phyloP scores from a whole-genome alignment of 1,140 invertebrate genomes.

The Ceratina australensis region DNA sequence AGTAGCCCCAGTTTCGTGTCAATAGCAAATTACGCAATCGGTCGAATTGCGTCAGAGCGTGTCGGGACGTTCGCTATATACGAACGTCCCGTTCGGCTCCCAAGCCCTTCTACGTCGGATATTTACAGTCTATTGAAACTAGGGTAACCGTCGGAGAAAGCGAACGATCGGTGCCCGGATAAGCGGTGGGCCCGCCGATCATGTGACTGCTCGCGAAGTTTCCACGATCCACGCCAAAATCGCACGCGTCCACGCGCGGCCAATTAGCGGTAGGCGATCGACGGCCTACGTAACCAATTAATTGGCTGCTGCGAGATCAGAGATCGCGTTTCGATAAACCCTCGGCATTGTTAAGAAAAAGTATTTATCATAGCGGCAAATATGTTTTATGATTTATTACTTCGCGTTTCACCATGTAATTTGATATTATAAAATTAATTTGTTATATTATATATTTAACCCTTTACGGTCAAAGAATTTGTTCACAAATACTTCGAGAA shows the following conservation, averaged over 20 bases:
- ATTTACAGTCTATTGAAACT: constrained; percentile 51
- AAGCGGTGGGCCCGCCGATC: constrained; percentile 39
- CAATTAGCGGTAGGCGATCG: constrained; percentile 8
- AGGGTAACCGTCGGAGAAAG: constrained; percentile 58
- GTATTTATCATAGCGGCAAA: no score
- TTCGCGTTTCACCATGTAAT: no score
- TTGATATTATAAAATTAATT: no score
- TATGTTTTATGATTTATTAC: no score
- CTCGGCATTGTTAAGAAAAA: no score
- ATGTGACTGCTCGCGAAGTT: constrained; percentile 41
- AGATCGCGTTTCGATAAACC: not conserved
- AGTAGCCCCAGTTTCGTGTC: constrained; percentile 29
- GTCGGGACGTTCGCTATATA: constrained; percentile 18
- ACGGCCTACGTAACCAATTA: not conserved
- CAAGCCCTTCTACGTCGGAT: constrained; percentile 47
- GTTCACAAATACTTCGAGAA: no score
- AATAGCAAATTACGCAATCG: constrained; percentile 44
- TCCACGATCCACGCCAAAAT: constrained; percentile 39
- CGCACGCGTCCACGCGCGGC: constrained; percentile 10
- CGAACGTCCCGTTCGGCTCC: constrained; percentile 2
- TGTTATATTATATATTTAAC: no score
- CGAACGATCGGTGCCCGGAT: constrained; percentile 50
- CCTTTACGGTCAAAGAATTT: no score
- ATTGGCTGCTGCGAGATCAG: not conserved
- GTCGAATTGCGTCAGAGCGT: constrained; percentile 41